Evolutionary conservation across 2,113 vertebrate genomes (phyloP).

Genomic region (Malaclemys terrapin): DNA sequence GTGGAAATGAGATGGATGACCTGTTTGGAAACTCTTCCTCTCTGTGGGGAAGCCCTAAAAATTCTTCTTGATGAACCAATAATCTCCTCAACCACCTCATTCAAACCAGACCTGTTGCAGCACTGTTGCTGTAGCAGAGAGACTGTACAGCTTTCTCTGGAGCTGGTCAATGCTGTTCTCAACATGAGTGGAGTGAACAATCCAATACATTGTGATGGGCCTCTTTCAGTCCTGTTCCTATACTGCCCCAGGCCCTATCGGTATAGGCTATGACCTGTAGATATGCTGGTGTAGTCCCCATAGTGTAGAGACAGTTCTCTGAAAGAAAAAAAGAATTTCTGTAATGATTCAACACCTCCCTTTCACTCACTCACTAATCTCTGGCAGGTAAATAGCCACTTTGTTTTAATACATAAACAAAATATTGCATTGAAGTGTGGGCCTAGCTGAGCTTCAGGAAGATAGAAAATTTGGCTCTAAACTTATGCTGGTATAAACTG

Average conservation of each 20-base stretch:
- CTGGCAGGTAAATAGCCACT: no score
- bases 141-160: neutral
- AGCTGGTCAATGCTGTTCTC: neutral
- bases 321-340: neutral
- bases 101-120: neutral
- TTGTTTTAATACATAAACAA: neutral
- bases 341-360: neutral
- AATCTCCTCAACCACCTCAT: neutral
- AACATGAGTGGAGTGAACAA: neutral
- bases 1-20: neutral
- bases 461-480: rapidly evolving
- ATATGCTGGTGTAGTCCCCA: no score
- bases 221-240: neutral
- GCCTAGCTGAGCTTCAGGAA: neutral
- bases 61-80: neutral
- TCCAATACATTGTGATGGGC: neutral
- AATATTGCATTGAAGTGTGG: neutral
- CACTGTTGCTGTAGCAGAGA: neutral
- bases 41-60: neutral
- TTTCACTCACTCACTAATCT: neutral
- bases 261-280: no score
- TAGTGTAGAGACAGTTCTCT: no score
- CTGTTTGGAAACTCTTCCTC: neutral
- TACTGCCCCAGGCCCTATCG: neutral
- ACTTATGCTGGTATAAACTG: rapidly evolving